Evolutionary conservation across 2,797 vertebrate species (phyloP).

Genomic region (Pipistrellus pygmaeus): DNA sequence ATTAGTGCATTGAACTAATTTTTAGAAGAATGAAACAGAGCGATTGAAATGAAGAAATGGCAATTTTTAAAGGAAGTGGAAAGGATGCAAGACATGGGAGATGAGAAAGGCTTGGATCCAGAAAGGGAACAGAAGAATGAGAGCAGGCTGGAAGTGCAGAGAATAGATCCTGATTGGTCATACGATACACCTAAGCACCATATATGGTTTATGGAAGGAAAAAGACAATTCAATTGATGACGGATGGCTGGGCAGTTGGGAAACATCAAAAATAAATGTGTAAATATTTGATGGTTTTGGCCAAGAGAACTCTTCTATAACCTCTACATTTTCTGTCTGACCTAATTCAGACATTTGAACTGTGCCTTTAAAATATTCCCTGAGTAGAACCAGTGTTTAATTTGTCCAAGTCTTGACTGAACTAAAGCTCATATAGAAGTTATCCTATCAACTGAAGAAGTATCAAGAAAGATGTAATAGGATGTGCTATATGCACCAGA

Average conservation of each 20-base stretch:
- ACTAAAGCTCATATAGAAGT: neutral
- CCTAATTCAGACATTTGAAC: neutral
- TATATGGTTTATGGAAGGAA: neutral
- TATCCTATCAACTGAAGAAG: neutral
- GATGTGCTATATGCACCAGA: neutral
- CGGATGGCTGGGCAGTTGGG: neutral
- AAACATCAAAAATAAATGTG: neutral
- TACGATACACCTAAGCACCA: neutral
- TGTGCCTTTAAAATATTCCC: constrained; percentile 11
- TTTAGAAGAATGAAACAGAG: neutral
- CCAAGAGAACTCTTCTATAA: neutral
- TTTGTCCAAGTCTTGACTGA: constrained; percentile 3
- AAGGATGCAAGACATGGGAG: neutral
- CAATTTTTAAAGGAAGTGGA: neutral
- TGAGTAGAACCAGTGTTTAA: neutral
- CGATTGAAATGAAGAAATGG: neutral
- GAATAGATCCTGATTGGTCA: neutral
- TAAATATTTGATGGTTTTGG: neutral
- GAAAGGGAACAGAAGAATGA: neutral
- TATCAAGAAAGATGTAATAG: neutral
- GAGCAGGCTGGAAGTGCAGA: neutral
- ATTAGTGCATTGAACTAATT: neutral
- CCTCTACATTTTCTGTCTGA: neutral
- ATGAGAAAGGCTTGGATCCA: neutral
- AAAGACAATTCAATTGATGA: neutral